phyloP scores from a whole-genome alignment of 2,797 vertebrate genomes.

The Linurgus olivaceus region DNA sequence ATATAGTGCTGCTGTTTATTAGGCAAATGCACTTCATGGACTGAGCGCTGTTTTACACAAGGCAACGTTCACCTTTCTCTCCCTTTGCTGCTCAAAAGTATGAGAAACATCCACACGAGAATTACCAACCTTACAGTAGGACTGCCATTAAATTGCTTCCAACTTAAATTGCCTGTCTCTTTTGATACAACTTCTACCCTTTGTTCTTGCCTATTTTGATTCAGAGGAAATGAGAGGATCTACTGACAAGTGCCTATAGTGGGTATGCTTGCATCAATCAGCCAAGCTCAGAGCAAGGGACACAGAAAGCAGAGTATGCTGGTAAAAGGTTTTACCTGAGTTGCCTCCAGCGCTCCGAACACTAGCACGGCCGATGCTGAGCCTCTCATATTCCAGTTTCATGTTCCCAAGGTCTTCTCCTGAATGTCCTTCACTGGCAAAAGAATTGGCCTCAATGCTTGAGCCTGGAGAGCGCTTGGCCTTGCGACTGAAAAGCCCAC shows the following conservation, averaged over 20 bases:
- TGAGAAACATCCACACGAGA: not conserved
- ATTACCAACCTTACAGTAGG: not conserved
- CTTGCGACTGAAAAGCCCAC: constrained; percentile 57
- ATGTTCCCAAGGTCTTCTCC: constrained; percentile 64
- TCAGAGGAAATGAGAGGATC: not conserved
- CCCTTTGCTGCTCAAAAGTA: not conserved
- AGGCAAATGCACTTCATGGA: not conserved
- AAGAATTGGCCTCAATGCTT: constrained; percentile 37
- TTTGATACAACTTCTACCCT: not conserved
- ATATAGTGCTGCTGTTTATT: not conserved
- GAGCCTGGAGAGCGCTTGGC: constrained; percentile 41
- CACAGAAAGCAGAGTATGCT: not conserved
- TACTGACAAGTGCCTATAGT: not conserved
- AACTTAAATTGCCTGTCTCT: not conserved
- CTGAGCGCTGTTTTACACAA: not conserved
- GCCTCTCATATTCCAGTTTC: constrained; percentile 51
- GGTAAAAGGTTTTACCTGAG: constrained; percentile 71
- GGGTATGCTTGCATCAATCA: not conserved
- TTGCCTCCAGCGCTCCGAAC: constrained; percentile 39
- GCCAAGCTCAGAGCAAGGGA: not conserved
- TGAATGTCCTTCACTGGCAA: constrained; percentile 56
- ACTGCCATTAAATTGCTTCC: not conserved
- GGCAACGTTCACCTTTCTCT: not conserved
- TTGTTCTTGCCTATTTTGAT: not conserved
- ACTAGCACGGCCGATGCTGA: constrained; percentile 3